These are phyloP conservation scores for Petrophora chlorosata DNA, from an alignment of 2,888 invertebrate species.

Conservation along the genomic window DNA sequence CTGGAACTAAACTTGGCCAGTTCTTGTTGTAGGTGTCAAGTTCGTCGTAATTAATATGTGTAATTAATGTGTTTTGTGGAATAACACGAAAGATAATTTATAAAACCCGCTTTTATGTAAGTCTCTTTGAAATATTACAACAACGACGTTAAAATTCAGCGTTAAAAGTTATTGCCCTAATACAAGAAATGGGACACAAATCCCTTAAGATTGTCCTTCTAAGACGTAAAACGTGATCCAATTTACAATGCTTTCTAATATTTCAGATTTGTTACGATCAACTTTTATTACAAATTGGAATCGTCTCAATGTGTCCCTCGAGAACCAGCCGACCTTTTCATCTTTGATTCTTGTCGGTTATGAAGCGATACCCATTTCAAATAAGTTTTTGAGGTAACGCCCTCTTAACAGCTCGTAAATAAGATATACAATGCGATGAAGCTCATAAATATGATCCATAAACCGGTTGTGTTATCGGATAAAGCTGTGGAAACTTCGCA, in stretches of 20 bases:
- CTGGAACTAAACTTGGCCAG: no score
- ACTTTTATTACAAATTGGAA: constrained; percentile 75
- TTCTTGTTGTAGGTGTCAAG: no score
- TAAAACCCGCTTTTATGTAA: constrained; percentile 40
- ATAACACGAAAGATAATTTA: no score
- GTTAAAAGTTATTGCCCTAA: constrained; percentile 39
- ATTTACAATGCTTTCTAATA: constrained; percentile 70
- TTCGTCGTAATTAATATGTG: no score
- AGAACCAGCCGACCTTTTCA: constrained; percentile 53
- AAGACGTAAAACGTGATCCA: constrained; percentile 72
- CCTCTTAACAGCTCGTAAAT: constrained; percentile 32
- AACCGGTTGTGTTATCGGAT: constrained; percentile 4
- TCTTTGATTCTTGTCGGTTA: constrained; percentile 53
- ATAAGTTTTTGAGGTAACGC: constrained; percentile 41
- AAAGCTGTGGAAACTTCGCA: constrained; percentile 6
- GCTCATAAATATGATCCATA: constrained; percentile 16
- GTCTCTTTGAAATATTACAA: constrained; percentile 36
- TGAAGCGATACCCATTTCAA: constrained; percentile 45
- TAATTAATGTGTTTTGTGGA: no score
- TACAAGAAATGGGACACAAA: constrained; percentile 51
- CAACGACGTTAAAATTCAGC: constrained; percentile 32
- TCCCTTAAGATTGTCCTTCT: constrained; percentile 52
- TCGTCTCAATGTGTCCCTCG: constrained; percentile 62
- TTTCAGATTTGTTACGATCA: constrained; percentile 72
- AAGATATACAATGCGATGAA: constrained; percentile 15